phyloP scores from a whole-genome alignment of 2,888 invertebrate genomes.

The Empis stercorea region DNA sequence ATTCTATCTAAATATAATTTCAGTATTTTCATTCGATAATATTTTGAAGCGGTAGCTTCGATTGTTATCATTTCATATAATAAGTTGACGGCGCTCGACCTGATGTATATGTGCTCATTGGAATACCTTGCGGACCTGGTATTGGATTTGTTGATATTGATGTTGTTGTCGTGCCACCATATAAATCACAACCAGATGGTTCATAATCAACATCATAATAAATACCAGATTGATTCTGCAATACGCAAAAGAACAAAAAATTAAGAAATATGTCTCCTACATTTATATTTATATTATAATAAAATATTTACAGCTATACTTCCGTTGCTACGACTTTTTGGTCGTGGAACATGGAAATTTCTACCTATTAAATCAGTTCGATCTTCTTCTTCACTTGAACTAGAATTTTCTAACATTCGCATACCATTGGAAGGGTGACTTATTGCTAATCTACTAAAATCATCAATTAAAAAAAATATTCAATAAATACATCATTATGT shows the following conservation, averaged over 20 bases:
- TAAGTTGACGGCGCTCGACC: conserved; percentile 50
- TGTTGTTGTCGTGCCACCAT: conserved; percentile 33
- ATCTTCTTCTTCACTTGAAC: conserved; percentile 54
- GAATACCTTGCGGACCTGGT: conserved; percentile 54
- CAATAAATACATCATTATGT: too few species aligned
- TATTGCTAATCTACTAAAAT: conserved; percentile 28
- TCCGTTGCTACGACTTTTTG: conserved; percentile 61
- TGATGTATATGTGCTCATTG: conserved; percentile 71
- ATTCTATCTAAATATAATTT: too few species aligned
- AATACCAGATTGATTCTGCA: conserved; percentile 77
- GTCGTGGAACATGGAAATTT: conserved; percentile 65
- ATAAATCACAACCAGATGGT: conserved; percentile 42
- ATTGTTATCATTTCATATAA: conserved; percentile 29
- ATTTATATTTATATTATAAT: not conserved
- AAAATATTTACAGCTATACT: conserved; percentile 37
- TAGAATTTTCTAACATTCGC: conserved; percentile 41
- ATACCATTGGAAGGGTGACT: conserved; percentile 37
- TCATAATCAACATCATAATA: conserved; percentile 86
- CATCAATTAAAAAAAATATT: too few species aligned
- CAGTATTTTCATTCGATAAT: too few species aligned
- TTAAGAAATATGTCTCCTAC: not conserved
- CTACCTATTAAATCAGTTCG: conserved; percentile 60
- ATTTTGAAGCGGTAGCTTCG: too few species aligned
- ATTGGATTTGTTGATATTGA: conserved; percentile 43
- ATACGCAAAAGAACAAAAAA: conserved; percentile 20